Evolutionary conservation across 2,888 invertebrate species (phyloP), one percentile per base, ranked within the genome.

Genomic region (Yponomeuta cagnagella): DNA sequence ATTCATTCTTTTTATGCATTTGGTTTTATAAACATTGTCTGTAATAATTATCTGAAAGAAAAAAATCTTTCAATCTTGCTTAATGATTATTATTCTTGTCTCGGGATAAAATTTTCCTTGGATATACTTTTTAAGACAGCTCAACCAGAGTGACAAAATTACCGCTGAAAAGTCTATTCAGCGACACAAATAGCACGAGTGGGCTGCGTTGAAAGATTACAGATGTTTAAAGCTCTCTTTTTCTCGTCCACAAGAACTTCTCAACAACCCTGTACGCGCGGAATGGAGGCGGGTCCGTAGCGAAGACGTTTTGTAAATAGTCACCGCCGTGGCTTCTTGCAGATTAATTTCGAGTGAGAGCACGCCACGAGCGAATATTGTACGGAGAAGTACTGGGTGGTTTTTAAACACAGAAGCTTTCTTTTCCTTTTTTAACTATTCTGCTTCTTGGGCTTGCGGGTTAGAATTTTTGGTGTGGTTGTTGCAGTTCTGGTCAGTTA

Each of bases 331-430:
- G 82, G 85, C 84, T 88, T 87, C 89, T 86, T 84, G 84, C 82
- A 88, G 87, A 89, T 90, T 89, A 88, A 89, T 89, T 89, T 88
- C 84, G 82, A 89, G 85, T 85, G 86, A 71, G 72, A 72, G 71
- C 70, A 70, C 70, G 68, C 68, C 66, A 64, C 68, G 70, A 70
- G 63, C 68, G 33, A 43, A 67, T 43, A 67, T 67, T 67, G 67
- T 67, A n/a, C 37, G 33, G 30, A 12, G 15, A 58, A 58, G 15
- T 12, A 58, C 52, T 58, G 64, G 64, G 10, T 64, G 31, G 31
- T 30, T 64, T 64, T 64, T n/a, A 10, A 64, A 64, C 64, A 30
- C n/a, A 31, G 23, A 30, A 33, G 1, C 30, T 65, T 65, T 8
- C 8, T 31, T 12, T 65, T 33, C 33, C 5, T 33, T 33, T 58